phyloP scores from a whole-genome alignment of 2,113 vertebrate genomes.

The Zeus faber region DNA sequence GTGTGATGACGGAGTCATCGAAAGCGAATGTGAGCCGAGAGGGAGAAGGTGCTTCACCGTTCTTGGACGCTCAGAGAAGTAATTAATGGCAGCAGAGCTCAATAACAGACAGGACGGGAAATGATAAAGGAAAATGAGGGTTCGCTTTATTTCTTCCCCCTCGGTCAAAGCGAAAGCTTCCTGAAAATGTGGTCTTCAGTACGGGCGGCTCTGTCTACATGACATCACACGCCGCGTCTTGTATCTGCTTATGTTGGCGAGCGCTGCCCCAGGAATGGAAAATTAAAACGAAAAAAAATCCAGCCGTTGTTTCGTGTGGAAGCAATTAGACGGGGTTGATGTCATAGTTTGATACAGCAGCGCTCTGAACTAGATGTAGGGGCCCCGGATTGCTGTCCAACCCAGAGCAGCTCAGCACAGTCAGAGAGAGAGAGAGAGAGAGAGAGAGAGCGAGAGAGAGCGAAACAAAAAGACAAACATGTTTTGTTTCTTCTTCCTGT shows the following conservation, averaged over 20 bases:
- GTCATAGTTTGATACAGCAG: conserved; percentile 69
- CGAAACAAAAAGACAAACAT: conserved; percentile 6
- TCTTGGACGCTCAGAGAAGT: too few relatives aligned
- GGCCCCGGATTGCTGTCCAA: conserved; percentile 38
- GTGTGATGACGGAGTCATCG: too few relatives aligned
- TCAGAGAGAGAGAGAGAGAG: not conserved
- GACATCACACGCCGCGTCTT: conserved; percentile 62
- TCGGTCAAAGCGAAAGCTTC: conserved; percentile 34
- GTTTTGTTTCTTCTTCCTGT: conserved; percentile 22
- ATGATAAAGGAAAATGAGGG: not conserved
- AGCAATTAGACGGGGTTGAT: conserved; percentile 70
- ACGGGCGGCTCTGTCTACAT: conserved; percentile 31
- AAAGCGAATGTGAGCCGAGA: too few relatives aligned
- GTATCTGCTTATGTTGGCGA: conserved; percentile 54
- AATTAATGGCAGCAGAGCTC: too few relatives aligned
- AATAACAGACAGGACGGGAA: conserved; percentile 36
- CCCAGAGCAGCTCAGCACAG: conserved; percentile 42
- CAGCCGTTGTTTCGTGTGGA: conserved; percentile 57
- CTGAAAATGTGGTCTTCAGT: conserved; percentile 52
- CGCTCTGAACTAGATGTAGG: conserved; percentile 56
- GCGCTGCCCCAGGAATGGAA: conserved; percentile 48
- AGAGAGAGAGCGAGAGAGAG: conserved; percentile 1
- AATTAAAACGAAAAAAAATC: conserved; percentile 62
- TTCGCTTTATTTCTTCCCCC: too few relatives aligned
- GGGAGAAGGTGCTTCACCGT: too few relatives aligned